Base-by-base conservation (phyloP, 2,888 invertebrate species). In the Onthophagus sagittarius region DNA sequence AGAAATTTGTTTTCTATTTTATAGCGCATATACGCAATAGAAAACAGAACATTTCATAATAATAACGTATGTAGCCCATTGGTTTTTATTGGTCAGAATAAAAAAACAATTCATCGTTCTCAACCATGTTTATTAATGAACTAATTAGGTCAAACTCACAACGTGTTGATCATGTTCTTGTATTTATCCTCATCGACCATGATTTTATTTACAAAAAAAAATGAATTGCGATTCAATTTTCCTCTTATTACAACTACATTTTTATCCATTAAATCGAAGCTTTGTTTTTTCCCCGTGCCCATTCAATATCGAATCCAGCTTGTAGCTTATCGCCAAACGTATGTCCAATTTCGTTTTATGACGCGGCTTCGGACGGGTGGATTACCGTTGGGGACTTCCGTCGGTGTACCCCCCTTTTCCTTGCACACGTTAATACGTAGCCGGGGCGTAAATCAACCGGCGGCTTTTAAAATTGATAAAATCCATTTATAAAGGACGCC, bases 401-500 rank as follows among this genome's bases (percentile, higher is more conserved):
- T 23, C 23, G 23, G 23, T 7, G 39, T 1, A 11, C 39, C 39
- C 9, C 39, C 39, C 39, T 53, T 53, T 11, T 53, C 11, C 39
- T 7, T 53, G 9, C 11, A 74, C 72, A 74, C 71, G 71, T 71
- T 72, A 74, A 71, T 72, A 62, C 72, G 72, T 23, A 23, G 23
- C 14, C 13, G 64, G 15, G 31, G 75, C 82, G 81, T 83, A 82
- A 82, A 83, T 83, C 83, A 82, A 79, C 79, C 78, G 79, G 80
- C 78, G 79, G 82, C 81, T 84, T 83, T 84, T 81, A 85, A 53
- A 85, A 85, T 85, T 85, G 85, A 85, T 85, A 85, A 85, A 85
- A 85, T 85, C 84, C 85, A 85, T 85, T 85, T 85, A 85, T 84
- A 85, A 84, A 82, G 80, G 83, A 83, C 84, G 85, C 83, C 84